These are phyloP conservation scores for Paguma larvata DNA, from an alignment of 2,797 vertebrate genomes.

Conservation along the genomic window DNA sequence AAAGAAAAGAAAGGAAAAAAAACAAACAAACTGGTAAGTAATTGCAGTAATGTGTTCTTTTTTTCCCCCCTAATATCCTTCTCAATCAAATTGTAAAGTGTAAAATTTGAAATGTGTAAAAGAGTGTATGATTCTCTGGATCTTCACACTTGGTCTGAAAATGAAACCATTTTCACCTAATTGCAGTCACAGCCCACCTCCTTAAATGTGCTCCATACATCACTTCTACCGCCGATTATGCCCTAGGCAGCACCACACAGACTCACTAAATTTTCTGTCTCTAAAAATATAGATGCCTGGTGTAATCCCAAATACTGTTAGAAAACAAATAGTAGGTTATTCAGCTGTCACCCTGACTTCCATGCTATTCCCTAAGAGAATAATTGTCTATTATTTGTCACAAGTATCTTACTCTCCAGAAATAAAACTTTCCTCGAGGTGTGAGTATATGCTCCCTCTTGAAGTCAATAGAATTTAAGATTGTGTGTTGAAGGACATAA, in stretches of 20 bases:
- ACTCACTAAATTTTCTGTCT: constrained; percentile 27
- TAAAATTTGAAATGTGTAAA: constrained; percentile 4
- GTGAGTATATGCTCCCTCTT: background rate
- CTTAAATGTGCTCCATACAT: background rate
- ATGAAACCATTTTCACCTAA: constrained; percentile 56
- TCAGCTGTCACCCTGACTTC: constrained; percentile 58
- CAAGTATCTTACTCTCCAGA: constrained; percentile 9
- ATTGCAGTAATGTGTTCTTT: background rate
- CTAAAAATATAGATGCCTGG: constrained; percentile 59
- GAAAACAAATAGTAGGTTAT: constrained; percentile 59
- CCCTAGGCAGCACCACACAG: background rate
- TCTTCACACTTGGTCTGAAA: constrained; percentile 31
- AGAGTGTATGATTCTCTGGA: background rate
- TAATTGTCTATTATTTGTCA: constrained; percentile 67
- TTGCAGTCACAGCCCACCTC: background rate
- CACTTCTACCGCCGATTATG: constrained; percentile 51
- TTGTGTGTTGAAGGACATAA: background rate
- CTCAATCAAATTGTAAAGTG: background rate
- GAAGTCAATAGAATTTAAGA: constrained; percentile 46
- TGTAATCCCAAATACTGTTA: constrained; percentile 51
- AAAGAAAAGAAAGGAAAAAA: background rate
- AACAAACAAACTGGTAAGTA: background rate
- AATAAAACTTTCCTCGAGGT: constrained; percentile 60
- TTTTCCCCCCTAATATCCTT: background rate
- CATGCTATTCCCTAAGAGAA: constrained; percentile 57